phyloP scores from a whole-genome alignment of 2,888 invertebrate genomes.

The Heliconius cydno region DNA sequence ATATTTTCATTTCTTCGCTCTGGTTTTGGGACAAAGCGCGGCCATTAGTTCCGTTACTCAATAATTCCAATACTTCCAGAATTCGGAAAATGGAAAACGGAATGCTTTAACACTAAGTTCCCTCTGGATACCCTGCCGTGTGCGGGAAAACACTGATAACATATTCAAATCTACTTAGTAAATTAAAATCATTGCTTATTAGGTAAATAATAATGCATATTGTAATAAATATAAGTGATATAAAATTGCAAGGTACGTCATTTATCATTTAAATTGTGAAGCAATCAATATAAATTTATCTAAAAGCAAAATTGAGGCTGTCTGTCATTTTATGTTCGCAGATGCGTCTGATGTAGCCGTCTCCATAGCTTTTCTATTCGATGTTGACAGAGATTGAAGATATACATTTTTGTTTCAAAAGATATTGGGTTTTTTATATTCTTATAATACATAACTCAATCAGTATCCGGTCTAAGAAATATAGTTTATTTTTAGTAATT shows the following conservation, averaged over 20 bases:
- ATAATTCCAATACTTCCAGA: not conserved
- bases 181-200: too few species aligned
- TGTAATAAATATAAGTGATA: not conserved
- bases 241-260: not conserved
- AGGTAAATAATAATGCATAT: too few species aligned
- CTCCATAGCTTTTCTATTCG: constrained; percentile 15
- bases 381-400: constrained; percentile 23
- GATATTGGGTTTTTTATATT: constrained; percentile 1
- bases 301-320: constrained; percentile 23
- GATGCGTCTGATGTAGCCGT: constrained; percentile 23
- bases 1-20: not conserved
- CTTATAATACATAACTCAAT: not conserved
- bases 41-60: not conserved
- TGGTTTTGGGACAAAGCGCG: not conserved
- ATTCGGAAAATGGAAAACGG: not conserved
- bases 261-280: constrained; percentile 14
- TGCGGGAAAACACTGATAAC: not conserved
- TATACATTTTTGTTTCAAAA: not conserved
- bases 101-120: not conserved
- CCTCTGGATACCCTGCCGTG: not conserved
- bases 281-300: not conserved
- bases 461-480: not conserved
- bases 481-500: too few species aligned
- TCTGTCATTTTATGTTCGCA: constrained; percentile 24
- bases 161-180: too few species aligned